phyloP scores from a whole-genome alignment of 2,113 vertebrate species.

The Eudyptes chrysolophus region DNA sequence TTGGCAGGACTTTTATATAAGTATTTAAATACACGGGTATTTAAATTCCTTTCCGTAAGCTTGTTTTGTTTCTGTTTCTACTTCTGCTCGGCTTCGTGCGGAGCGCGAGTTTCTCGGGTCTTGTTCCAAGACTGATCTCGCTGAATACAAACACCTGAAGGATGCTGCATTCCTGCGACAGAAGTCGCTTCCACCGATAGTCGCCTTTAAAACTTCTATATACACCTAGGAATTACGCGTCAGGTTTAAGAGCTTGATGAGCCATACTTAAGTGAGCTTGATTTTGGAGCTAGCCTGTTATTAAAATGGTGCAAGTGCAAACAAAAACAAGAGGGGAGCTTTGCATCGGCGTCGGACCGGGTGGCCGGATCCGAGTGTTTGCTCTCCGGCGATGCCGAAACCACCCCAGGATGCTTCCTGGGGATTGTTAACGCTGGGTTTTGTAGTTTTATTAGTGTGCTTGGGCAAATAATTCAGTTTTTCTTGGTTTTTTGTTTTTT shows the following conservation, averaged over 20 bases:
- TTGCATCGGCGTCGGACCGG: background rate
- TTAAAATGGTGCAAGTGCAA: background rate
- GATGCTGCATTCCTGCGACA: background rate
- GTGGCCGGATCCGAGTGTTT: background rate
- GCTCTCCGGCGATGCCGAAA: background rate
- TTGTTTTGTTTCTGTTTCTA: background rate
- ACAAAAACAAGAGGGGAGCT: background rate
- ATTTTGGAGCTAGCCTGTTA: background rate
- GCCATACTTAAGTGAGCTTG: background rate
- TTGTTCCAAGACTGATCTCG: too few relatives aligned
- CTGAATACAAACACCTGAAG: background rate
- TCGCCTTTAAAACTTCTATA: background rate
- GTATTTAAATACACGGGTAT: background rate
- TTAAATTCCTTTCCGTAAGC: background rate
- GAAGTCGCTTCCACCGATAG: too few relatives aligned
- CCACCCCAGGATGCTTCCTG: background rate
- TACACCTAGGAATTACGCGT: background rate
- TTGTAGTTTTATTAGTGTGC: background rate
- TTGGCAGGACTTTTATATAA: background rate
- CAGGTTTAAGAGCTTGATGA: too few relatives aligned
- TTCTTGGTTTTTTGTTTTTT: background rate
- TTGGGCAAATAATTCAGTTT: background rate
- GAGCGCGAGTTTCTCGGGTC: background rate
- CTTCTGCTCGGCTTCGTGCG: background rate
- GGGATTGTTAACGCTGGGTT: background rate